Evolutionary conservation across 2,113 vertebrate genomes (phyloP).

Genomic region (Trichomycterus rosablanca): DNA sequence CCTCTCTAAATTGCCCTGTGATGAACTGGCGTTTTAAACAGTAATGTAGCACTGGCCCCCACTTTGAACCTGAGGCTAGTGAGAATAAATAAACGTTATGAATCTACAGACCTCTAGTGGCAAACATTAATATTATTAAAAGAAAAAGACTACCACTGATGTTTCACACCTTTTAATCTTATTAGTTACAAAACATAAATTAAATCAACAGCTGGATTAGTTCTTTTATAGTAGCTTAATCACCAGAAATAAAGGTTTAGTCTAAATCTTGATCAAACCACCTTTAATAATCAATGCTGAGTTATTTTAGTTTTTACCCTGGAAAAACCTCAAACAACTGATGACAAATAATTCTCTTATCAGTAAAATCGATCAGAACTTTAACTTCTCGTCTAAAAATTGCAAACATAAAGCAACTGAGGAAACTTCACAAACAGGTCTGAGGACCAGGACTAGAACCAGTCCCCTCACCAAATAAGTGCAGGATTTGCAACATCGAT

Average conservation of each 20-base stretch:
- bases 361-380: too few relatives aligned
- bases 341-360: constrained; percentile 20
- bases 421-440: constrained; percentile 52
- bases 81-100: too few relatives aligned
- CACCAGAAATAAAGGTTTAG: constrained; percentile 57
- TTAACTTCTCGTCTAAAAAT: too few relatives aligned
- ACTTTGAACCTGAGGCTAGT: too few relatives aligned
- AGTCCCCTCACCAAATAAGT: constrained; percentile 57
- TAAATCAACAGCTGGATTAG: constrained; percentile 71
- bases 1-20: too few relatives aligned
- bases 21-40: too few relatives aligned
- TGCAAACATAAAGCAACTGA: too few relatives aligned
- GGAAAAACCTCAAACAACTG: constrained; percentile 21
- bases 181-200: constrained; percentile 79
- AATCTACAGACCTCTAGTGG: too few relatives aligned
- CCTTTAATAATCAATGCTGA: constrained; percentile 54
- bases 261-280: constrained; percentile 51
- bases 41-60: too few relatives aligned
- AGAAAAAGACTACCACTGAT: constrained; percentile 32
- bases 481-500: constrained; percentile 53
- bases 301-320: constrained; percentile 49
- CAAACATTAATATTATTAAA: too few relatives aligned
- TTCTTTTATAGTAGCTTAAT: constrained; percentile 69
- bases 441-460: constrained; percentile 54
- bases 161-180: constrained; percentile 67